Conservation (phyloP, 2,888 invertebrate species). For the Amaurobius ferox region DNA sequence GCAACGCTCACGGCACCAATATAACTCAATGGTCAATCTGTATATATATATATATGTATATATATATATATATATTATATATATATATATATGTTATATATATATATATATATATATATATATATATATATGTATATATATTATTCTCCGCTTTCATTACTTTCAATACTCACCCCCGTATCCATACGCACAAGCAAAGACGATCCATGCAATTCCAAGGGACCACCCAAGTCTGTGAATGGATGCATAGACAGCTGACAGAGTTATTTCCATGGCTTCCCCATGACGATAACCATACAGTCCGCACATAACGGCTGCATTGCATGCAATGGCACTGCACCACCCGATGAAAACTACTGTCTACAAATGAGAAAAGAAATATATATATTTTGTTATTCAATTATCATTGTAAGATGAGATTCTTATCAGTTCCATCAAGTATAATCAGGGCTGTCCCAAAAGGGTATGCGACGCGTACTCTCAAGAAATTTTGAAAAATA, state of each 20-base stretch:
- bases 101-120: background rate
- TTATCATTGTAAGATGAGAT: no score
- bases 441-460: no score
- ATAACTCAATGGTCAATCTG: no score
- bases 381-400: no score
- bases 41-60: no score
- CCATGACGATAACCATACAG: slow-evolving; percentile 57
- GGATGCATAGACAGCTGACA: slow-evolving; percentile 53
- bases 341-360: slow-evolving; percentile 24
- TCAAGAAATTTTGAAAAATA: no score
- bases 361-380: slow-evolving; percentile 15
- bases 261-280: slow-evolving; percentile 39
- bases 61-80: no score
- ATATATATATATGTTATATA: background rate
- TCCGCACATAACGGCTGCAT: slow-evolving; percentile 46
- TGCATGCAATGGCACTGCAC: slow-evolving; percentile 22
- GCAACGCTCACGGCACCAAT: no score
- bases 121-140: no score
- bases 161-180: slow-evolving; percentile 46
- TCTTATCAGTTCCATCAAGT: no score
- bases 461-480: no score
- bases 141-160: background rate
- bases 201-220: slow-evolving; percentile 43
- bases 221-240: slow-evolving; percentile 52
- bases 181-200: slow-evolving; percentile 52